Base-by-base conservation (phyloP, 2,797 vertebrate genomes). In the Salarias fasciatus region DNA sequence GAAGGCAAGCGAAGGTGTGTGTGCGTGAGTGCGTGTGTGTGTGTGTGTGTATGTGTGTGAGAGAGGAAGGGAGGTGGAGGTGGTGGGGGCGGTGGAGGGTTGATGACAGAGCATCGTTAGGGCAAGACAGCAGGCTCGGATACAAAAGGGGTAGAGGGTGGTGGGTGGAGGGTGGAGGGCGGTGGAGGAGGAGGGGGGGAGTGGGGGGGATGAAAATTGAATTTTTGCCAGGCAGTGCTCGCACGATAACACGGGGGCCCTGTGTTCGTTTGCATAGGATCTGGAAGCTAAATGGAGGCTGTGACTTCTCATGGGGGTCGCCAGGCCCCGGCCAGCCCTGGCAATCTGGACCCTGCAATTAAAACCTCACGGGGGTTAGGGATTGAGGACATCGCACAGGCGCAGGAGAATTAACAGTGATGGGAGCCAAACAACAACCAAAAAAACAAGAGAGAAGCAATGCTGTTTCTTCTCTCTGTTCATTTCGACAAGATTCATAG, bases 171-270 rank as follows among this genome's bases (percentile, higher is more conserved):
- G n/a, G n/a, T n/a, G n/a, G n/a, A n/a, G n/a, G n/a, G n/a, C n/a
- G n/a, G n/a, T n/a, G n/a, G n/a, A n/a, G n/a, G 18, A 24, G 18
- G 18, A 24, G 18, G 33, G 35, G 33, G 6, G 33, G 33, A 4
- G n/a, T n/a, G n/a, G n/a, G 33, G 4, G 95, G 94, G 94, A 69
- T 94, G 92, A 95, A 85, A 97, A 97, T 98, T 96, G 94, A 97
- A 97, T 97, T 96, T 95, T 95, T 93, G 94, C 95, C 94, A 95
- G 94, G 92, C 86, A 63, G 67, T 29, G 94, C 94, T 95, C 94
- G 95, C 94, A 95, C 94, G 93, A 93, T 92, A 94, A 93, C 95
- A 94, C 69, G 57, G 80, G 92, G 80, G 69, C 71, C 71, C 93
- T 94, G 86, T 95, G 94, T 95, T 96, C 93, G 93, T 95, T 96